These are phyloP conservation scores for Zaprionus nigranus DNA, from an alignment of 1,140 invertebrate genomes.

Conservation along the genomic window DNA sequence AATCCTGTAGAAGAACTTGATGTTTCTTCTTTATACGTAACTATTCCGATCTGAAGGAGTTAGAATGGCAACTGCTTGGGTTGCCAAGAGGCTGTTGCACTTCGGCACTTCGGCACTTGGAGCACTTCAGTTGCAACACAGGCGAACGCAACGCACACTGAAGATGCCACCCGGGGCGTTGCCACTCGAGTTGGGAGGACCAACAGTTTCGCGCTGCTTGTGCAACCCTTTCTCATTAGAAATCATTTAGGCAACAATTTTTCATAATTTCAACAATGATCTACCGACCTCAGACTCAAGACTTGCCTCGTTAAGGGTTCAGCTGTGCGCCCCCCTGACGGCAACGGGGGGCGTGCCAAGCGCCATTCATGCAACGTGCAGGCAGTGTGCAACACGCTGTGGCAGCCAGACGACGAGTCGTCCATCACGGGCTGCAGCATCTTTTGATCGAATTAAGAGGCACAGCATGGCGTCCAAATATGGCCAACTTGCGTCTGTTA, in stretches of 20 bases:
- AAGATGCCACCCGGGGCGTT: conserved; percentile 44
- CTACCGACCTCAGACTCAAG: conserved; percentile 18
- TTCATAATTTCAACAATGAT: conserved; percentile 56
- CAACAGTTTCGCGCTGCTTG: neutral
- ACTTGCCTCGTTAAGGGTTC: conserved; percentile 57
- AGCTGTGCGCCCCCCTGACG: conserved; percentile 11
- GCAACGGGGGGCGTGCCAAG: conserved; percentile 60
- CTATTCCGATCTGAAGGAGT: neutral
- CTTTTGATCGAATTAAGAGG: conserved; percentile 73
- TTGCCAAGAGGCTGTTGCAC: conserved; percentile 13
- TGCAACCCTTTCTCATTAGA: conserved; percentile 65
- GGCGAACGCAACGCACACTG: conserved; percentile 1
- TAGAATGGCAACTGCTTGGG: conserved; percentile 2
- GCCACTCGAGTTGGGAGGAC: conserved; percentile 20
- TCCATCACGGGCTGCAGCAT: conserved; percentile 50
- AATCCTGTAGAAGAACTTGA: neutral
- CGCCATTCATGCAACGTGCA: conserved; percentile 45
- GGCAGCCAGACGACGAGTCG: conserved; percentile 26
- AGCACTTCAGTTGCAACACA: conserved; percentile 32
- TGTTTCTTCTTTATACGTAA: neutral
- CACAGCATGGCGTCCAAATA: conserved; percentile 81
- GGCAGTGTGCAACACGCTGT: conserved; percentile 6
- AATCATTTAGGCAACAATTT: conserved; percentile 77
- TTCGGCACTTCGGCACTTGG: neutral
- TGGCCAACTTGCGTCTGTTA: conserved; percentile 67